Evolutionary conservation across 2,888 invertebrate species (phyloP).

Genomic region (Macrophya annulata): DNA sequence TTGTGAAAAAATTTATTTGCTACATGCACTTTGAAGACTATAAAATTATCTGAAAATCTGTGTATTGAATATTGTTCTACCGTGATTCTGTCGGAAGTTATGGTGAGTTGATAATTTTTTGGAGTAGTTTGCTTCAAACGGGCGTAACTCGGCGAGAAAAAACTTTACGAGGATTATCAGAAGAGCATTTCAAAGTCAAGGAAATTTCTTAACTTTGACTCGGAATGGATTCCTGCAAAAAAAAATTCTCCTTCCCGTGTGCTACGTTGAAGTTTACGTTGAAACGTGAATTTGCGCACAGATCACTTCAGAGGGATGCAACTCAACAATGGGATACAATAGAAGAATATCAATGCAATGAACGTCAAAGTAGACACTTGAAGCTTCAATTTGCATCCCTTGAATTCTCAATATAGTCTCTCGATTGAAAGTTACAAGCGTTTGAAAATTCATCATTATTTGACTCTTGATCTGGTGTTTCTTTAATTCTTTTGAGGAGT

Average conservation of each 20-base stretch:
- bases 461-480: too few species aligned
- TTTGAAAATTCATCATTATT: too few species aligned
- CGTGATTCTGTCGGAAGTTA: too few species aligned
- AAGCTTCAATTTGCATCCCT: slow-evolving; percentile 15
- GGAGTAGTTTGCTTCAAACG: background rate
- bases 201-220: slow-evolving; percentile 12
- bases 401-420: too few species aligned
- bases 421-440: too few species aligned
- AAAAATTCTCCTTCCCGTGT: background rate
- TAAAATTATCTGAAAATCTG: background rate
- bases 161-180: background rate
- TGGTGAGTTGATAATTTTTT: too few species aligned
- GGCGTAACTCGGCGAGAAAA: background rate
- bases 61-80: background rate
- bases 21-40: background rate
- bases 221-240: background rate
- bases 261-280: background rate
- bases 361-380: background rate
- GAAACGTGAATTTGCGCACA: background rate
- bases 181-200: background rate
- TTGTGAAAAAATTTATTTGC: background rate
- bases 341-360: background rate
- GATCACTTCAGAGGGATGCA: background rate
- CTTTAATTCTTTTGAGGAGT: too few species aligned
- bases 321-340: background rate